Evolutionary conservation across 2,888 invertebrate species (phyloP), one percentile per base, ranked within the genome.

Genomic region (Cephus sareptanus): DNA sequence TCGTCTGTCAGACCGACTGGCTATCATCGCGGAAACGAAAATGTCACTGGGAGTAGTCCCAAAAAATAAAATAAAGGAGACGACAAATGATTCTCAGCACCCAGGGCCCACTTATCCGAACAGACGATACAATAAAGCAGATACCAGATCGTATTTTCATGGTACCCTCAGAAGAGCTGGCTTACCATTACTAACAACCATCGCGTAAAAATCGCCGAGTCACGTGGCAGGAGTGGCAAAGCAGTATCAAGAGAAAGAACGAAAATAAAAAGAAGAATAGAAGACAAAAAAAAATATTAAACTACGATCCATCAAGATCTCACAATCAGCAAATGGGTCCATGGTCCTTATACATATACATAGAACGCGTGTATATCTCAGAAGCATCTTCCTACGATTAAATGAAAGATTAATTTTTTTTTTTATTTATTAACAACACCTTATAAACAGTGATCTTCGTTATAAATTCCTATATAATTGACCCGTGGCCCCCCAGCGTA

Each of bases 211-310:
- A 56, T 56, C 23, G 56, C 9, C 30, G 71, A 71, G 71, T 71
- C 71, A 71, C 71, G 71, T 71, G 71, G 11, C 71, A 34, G 71
- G 34, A 34, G 31, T 71, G 71, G 71, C 71, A 71, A 71, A 13
- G 71, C 31, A 34, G 71, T 33, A 34, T 30, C 71, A 30, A 15
- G 9, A 34, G 34, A 31, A 34, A 9, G 56, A 56, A 56, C 23
- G 23, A 56, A 56, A 23, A 23, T 23, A 56, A 56, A 56, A 23
- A 9, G 56, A 56, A 56, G 56, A 56, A 56, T 56, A 56, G 56
- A 56, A 56, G 23, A 56, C 23, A 56, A 9, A 37, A 40, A 15
- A 1, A 40, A 56, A 23, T 9, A 56, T 23, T 56, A 56, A 23
- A 56, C 56, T 23, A 56, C 6, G 56, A 56, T 56, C 56, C 23